Base-by-base conservation (phyloP, 1,140 invertebrate species). In the Apis laboriosa region DNA sequence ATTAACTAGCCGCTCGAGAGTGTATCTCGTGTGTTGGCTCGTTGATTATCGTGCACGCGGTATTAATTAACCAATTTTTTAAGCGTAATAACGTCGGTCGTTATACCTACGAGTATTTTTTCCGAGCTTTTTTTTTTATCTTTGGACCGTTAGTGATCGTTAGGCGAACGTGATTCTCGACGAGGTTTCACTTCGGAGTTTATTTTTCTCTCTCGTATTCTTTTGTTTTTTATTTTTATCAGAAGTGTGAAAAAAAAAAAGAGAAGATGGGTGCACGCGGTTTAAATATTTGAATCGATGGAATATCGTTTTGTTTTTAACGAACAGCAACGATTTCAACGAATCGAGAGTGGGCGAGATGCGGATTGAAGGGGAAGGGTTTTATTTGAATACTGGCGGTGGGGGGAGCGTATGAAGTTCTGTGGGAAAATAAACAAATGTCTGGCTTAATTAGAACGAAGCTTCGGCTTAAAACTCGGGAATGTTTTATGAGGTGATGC, bases 61-160 rank as follows among this genome's bases (percentile, higher is more conserved):
- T 24, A 66, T 77, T 82, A 82, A 82, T 77, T 77, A 77, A 75
- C 73, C 56, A 61, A 77, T 77, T 82, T 76, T 24, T n/a, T 7
- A 9, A 15, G 43, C 64, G 15, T 60, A n/a, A 58, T 60, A 49
- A 77, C 71, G 12, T n/a, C 11, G 63, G 17, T 58, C n/a, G 61
- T 76, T 24, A n/a, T 64, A 73, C 28, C 21, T 2, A 24, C 55
- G 9, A 73, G 28, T 28, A 17, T 63, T 17, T 76, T 9, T 70
- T n/a, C 21, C 28, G 24, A 19, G 2, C n/a, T 24, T 21, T 15
- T 19, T 4, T 9, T 17, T 51, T 55, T 63, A 28, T 19, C 21
- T 49, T 56, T 56, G 9, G 17, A 12, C 28, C n/a, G n/a, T n/a
- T n/a, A n/a, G 19, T 19, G 21, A 13, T 77, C 28, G 19, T 77